Base-by-base conservation (phyloP, 2,888 invertebrate genomes). In the Lomographa bimaculata region DNA sequence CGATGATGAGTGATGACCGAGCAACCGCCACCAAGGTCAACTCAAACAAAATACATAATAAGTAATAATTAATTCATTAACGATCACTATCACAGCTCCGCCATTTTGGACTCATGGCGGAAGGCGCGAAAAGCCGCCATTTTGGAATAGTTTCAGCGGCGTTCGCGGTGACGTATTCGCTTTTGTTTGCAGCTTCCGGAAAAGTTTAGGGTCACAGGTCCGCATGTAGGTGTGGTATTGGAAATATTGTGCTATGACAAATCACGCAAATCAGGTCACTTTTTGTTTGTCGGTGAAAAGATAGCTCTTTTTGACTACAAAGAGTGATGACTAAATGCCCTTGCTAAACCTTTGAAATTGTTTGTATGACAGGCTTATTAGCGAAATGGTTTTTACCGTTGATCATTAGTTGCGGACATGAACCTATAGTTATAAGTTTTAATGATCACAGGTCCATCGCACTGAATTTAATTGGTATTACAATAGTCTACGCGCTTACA, bases 21-120 rank as follows among this genome's bases (percentile, higher is more conserved):
- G 17, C 69, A 74, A 75, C 76, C 80, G 72, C 73, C 50, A 56
- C 56, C 81, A 87, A 87, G 87, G 87, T 75, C 81, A n/a, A 80
- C 69, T 57, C 60, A 71, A 77, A 83, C 76, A 82, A 79, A 75
- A 72, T 70, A 36, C 39, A 45, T 47, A 47, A 43, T 47, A n/a
- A n/a, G n/a, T n/a, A 58, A 70, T 75, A 78, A 77, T 80, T 79
- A 78, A 75, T 70, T 77, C 66, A 65, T 68, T 60, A 63, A 50
- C 47, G 53, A 58, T 54, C 49, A 36, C 41, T 51, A 51, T 53
- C 53, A 48, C 33, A 35, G 28, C 32, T 34, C 34, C 27, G 34
- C 46, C 43, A 54, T 45, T 45, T 41, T 44, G 42, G 34, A 27
- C 61, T 52, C 45, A 68, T 63, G 64, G 60, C 60, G 56, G 53